Evolutionary conservation across 2,113 vertebrate genomes (phyloP).

Genomic region (Rostratula benghalensis): DNA sequence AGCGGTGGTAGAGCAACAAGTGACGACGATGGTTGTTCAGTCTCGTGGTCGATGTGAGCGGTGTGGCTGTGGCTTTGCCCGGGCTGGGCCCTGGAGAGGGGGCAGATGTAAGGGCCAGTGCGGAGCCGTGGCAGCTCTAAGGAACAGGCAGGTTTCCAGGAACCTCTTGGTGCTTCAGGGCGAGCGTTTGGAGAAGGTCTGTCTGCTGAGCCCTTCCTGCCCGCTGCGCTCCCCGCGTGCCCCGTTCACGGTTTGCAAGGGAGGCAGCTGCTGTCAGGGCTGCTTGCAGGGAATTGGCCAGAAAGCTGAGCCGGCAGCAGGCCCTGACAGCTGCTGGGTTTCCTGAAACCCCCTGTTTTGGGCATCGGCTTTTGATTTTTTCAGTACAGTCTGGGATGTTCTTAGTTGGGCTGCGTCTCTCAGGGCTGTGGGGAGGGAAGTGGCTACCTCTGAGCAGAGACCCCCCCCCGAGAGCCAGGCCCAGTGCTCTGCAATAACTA

Average conservation of each 20-base stretch:
- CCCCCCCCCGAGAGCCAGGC: background rate
- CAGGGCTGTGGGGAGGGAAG: background rate
- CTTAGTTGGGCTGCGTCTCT: background rate
- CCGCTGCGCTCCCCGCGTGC: background rate
- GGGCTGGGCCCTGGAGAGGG: background rate
- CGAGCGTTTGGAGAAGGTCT: background rate
- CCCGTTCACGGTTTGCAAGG: background rate
- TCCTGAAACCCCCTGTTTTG: rapidly evolving
- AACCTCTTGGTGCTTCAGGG: background rate
- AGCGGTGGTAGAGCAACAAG: background rate
- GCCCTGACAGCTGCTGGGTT: background rate
- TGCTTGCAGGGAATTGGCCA: background rate
- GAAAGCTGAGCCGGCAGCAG: background rate
- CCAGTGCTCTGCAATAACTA: background rate
- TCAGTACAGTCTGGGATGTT: background rate
- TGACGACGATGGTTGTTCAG: rapidly evolving
- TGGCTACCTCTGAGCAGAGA: background rate
- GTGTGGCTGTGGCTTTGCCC: background rate
- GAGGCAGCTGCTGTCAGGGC: background rate
- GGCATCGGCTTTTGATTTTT: background rate
- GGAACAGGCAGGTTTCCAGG: background rate
- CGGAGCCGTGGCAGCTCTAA: rapidly evolving
- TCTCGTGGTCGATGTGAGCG: background rate
- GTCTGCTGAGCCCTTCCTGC: background rate
- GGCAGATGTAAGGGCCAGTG: background rate